These are phyloP conservation scores for Neopipo cinnamomea DNA, from an alignment of 2,113 vertebrate genomes.

Conservation along the genomic window DNA sequence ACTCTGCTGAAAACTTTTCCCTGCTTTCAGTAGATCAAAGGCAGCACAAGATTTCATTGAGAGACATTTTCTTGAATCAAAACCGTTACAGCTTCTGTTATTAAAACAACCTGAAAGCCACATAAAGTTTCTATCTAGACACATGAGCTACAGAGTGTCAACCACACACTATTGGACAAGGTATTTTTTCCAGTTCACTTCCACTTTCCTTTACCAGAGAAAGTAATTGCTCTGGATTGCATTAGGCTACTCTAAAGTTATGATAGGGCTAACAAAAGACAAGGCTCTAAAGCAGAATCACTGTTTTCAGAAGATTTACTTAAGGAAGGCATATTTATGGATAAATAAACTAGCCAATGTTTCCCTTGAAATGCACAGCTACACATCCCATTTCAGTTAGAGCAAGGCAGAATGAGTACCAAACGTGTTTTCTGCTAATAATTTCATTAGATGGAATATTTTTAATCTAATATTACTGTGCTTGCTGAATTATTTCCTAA, in stretches of 20 bases:
- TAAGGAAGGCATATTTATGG: background rate
- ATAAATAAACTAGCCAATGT: background rate
- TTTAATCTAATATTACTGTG: background rate
- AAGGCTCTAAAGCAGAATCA: background rate
- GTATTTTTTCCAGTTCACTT: background rate
- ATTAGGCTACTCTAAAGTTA: constrained; percentile 6
- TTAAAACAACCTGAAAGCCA: background rate
- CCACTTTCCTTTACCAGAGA: background rate
- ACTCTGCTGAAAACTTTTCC: background rate
- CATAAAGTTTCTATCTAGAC: background rate
- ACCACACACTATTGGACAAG: background rate
- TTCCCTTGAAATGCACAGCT: background rate
- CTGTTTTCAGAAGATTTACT: background rate
- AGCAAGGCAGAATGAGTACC: background rate
- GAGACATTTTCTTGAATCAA: background rate
- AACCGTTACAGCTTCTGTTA: background rate
- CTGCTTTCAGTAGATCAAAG: background rate
- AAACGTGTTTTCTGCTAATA: background rate
- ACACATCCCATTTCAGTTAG: background rate
- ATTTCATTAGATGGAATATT: background rate
- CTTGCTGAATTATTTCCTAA: background rate
- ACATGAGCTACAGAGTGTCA: background rate
- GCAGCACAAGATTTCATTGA: background rate
- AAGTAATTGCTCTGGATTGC: constrained; percentile 45
- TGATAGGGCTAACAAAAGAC: constrained; percentile 41